A percentile compares a stretch with the other conserved stretches of the same genome.
Evolutionary conservation across 92 coral and sea anemone genomes (phyloP).

Genomic region (Hydrozoanthus gracilis): DNA sequence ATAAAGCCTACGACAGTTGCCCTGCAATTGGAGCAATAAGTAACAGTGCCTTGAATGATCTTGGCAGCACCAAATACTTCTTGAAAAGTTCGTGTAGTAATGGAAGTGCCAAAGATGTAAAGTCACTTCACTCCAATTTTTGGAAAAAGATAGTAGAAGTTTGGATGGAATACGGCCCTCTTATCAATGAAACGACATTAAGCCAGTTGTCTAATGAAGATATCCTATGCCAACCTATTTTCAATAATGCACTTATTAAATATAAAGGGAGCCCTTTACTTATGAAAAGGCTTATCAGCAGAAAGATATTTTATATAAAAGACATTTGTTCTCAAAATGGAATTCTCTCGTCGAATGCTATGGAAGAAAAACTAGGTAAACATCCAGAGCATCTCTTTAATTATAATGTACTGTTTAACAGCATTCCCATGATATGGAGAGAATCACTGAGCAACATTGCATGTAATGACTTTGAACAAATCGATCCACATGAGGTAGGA

Average conservation of each 20-base stretch:
- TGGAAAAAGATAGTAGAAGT: too few species aligned
- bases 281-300: not conserved
- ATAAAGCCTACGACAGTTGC: conserved; percentile 9
- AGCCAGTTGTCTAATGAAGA: not conserved
- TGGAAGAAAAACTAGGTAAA: not conserved
- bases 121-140: conserved; percentile 3
- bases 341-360: not conserved
- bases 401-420: not conserved
- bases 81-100: not conserved
- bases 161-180: conserved; percentile 7
- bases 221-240: not conserved
- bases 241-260: not conserved
- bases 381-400: not conserved
- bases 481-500: not conserved
- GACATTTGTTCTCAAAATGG: not conserved
- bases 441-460: not conserved
- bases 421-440: not conserved
- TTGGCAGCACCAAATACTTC: not conserved
- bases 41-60: not conserved
- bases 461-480: not conserved
- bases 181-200: not conserved
- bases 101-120: not conserved
- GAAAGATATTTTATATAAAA: not conserved
- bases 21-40: not conserved
- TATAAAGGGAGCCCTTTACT: not conserved